A percentile compares a stretch with the other conserved stretches of the same genome.
These are phyloP conservation scores for Amblyopsis hoosieri DNA, from an alignment of 2,797 vertebrate genomes.

Conservation along the genomic window DNA sequence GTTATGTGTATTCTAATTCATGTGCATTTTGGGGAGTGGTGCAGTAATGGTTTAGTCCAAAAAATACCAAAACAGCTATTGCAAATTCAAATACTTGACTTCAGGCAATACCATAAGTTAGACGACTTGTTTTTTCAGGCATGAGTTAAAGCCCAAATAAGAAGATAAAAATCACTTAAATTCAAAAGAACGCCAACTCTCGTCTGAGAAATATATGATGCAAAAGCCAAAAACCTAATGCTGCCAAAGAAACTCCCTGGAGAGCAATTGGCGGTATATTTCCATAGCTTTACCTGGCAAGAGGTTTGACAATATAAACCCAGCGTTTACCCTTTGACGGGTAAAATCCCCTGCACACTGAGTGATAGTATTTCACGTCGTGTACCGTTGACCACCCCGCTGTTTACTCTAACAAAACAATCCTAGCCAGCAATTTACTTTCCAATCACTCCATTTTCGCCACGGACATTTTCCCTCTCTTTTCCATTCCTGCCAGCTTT, in stretches of 20 bases:
- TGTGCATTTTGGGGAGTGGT: slow-evolving; percentile 7
- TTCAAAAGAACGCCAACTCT: slow-evolving; percentile 25
- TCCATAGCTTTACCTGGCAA: slow-evolving; percentile 69
- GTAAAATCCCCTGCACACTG: slow-evolving; percentile 62
- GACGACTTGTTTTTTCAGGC: slow-evolving; percentile 40
- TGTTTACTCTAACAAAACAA: slow-evolving; percentile 65
- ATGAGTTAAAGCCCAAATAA: slow-evolving; percentile 53
- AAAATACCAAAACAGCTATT: slow-evolving; percentile 8
- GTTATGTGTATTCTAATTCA: slow-evolving; percentile 28
- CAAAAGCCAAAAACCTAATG: slow-evolving; percentile 54
- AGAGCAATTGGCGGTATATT: slow-evolving; percentile 56
- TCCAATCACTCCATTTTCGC: slow-evolving; percentile 67
- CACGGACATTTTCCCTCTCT: slow-evolving; percentile 70
- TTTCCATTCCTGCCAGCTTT: slow-evolving; percentile 69
- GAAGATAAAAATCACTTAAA: slow-evolving; percentile 40
- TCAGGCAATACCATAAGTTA: slow-evolving; percentile 27
- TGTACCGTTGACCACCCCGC: slow-evolving; percentile 53
- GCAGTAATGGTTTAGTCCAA: neutral
- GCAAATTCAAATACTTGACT: slow-evolving; percentile 35
- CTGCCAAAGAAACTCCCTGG: slow-evolving; percentile 34
- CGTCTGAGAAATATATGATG: slow-evolving; percentile 22
- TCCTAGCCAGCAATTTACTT: slow-evolving; percentile 54
- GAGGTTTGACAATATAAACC: slow-evolving; percentile 68
- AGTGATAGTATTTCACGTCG: slow-evolving; percentile 72
- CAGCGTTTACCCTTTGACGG: slow-evolving; percentile 62